Base-by-base conservation (phyloP, 2,888 invertebrate genomes). In the Pammene aurita region DNA sequence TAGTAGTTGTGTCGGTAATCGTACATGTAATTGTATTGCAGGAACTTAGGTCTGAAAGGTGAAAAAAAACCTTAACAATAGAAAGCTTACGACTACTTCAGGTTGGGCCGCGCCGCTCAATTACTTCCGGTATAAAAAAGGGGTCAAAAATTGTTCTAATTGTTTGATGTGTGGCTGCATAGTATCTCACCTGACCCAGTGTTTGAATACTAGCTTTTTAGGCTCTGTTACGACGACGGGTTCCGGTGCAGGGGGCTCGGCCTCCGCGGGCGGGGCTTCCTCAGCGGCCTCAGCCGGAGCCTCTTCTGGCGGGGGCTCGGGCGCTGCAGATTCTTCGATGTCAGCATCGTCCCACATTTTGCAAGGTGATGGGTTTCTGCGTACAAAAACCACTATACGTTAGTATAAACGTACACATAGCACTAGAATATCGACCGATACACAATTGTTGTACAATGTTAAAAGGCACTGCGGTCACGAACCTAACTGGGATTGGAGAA, bases 1-100 rank as follows among this genome's bases (percentile, higher is more conserved):
- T 97, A 97, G 86, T 97, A 97, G 89, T 96, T 97, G 87, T 95
- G 94, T 89, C 96, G 95, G 91, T 97, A 97, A 86, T 97, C 95
- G 90, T 96, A 96, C 85, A 96, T 93, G 85, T 97, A 97, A 82
- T 93, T 94, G 92, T 97, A 97, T 83, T 96, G 96, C 54, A 96
- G 94, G 89, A 95, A 95, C 84, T 95, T 95, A 18, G 97, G 97
- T 85, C 96, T 96, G 92, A 18, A 88, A 91, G 70, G 65, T 57
- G 71, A 77, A 73, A 72, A 66, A 44, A 16, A 11, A 18, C 46
- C 11, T 35, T 48, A 48, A 62, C 48, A 13, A 18, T 48, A 34
- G 7, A 10, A 13, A 42, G 42, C 42, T 42, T 10, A 11, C 42
- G 42, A 42, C 10, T 10, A 11, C 10, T 4, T 11, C 42, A 10